phyloP scores from a whole-genome alignment of 2,113 vertebrate species.

The Nymphicus hollandicus region DNA sequence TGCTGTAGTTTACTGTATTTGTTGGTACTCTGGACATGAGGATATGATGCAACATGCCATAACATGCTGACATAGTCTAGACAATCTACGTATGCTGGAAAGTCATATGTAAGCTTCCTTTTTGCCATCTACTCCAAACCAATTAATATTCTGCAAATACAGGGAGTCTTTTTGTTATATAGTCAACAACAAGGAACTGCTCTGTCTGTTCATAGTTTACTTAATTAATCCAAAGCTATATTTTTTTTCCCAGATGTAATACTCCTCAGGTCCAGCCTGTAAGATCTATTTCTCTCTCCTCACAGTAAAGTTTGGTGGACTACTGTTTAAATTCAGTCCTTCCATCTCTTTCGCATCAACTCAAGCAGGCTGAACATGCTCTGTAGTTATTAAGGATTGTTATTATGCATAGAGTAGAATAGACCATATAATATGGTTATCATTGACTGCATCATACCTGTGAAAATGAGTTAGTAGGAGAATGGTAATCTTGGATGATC shows the following conservation, averaged over 20 bases:
- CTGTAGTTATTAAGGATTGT: background rate
- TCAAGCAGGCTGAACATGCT: background rate
- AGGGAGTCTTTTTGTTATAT: background rate
- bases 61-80: background rate
- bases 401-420: background rate
- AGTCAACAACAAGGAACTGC: background rate
- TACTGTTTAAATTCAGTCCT: background rate
- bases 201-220: background rate
- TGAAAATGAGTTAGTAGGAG: background rate
- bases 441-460: background rate
- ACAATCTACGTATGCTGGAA: rapidly evolving
- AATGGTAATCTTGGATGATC: background rate
- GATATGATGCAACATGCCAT: background rate
- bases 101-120: background rate
- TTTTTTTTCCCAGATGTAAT: background rate
- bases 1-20: background rate
- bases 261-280: background rate
- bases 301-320: background rate
- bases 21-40: background rate
- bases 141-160: background rate
- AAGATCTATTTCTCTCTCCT: background rate
- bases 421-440: background rate
- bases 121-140: background rate
- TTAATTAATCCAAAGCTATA: background rate
- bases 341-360: background rate